Conservation (phyloP, 2,113 vertebrate species). For the Halcyon malimbica region DNA sequence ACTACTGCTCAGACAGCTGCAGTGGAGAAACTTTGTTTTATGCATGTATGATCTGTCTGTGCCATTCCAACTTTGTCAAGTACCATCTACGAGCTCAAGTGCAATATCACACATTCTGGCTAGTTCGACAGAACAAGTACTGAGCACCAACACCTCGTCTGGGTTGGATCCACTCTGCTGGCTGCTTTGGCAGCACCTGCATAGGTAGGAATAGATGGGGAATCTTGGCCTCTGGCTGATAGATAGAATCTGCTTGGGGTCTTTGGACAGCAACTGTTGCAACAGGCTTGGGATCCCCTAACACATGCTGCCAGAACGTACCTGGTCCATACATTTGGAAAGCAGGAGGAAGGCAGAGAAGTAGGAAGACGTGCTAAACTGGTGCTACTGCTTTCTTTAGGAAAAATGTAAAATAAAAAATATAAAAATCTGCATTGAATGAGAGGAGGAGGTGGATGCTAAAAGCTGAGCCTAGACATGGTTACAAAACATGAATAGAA, state of each 20-base stretch:
- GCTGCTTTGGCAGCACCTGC: not conserved
- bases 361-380: not conserved
- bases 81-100: not conserved
- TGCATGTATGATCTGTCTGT: not conserved
- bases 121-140: not conserved
- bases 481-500: not conserved
- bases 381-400: not conserved
- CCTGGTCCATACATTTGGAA: not conserved
- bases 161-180: not conserved
- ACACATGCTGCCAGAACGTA: not conserved
- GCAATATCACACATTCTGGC: not conserved
- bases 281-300: not conserved
- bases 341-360: not conserved
- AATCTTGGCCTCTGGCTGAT: not conserved
- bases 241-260: not conserved
- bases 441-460: not conserved
- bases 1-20: not conserved
- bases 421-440: not conserved
- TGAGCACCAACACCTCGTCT: not conserved
- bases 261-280: not conserved
- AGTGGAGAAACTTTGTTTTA: not conserved
- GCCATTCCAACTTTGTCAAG: not conserved
- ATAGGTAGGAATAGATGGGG: not conserved
- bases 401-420: not conserved
- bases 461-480: not conserved